phyloP scores from a whole-genome alignment of 2,797 vertebrate genomes.

The Scleropages formosus region DNA sequence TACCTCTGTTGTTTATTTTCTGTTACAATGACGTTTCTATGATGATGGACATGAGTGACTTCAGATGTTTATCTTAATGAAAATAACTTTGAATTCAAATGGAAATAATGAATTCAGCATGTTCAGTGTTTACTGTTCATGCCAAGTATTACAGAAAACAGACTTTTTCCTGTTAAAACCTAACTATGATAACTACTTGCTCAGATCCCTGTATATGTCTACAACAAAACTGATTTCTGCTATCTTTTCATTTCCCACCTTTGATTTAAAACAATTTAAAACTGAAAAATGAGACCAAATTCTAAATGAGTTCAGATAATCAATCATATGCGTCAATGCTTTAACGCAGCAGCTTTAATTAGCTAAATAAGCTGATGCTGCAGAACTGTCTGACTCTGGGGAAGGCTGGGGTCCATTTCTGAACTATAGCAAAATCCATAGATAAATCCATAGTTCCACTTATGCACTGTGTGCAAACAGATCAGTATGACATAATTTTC shows the following conservation, averaged over 20 bases:
- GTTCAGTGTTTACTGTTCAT: neutral
- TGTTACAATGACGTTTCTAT: neutral
- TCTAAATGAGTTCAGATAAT: neutral
- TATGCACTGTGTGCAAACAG: too few relatives aligned
- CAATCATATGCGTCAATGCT: neutral
- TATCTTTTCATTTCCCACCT: neutral
- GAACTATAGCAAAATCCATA: too few relatives aligned
- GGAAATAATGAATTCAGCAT: neutral
- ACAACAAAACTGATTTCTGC: neutral
- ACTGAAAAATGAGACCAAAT: neutral
- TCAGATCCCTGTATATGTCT: neutral
- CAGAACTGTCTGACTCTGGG: neutral
- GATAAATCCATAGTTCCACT: too few relatives aligned
- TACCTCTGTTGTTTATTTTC: neutral
- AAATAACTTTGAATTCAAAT: neutral
- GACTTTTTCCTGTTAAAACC: neutral
- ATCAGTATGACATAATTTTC: too few relatives aligned
- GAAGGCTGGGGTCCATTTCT: neutral
- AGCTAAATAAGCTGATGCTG: neutral
- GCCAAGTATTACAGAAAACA: slow-evolving; percentile 10
- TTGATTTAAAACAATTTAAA: slow-evolving; percentile 6
- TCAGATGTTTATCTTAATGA: slow-evolving; percentile 10
- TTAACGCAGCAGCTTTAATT: neutral
- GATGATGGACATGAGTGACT: neutral
- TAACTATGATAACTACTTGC: neutral